These are phyloP conservation scores for Danio jaintianensis DNA, from an alignment of 2,797 vertebrate species.

Conservation along the genomic window DNA sequence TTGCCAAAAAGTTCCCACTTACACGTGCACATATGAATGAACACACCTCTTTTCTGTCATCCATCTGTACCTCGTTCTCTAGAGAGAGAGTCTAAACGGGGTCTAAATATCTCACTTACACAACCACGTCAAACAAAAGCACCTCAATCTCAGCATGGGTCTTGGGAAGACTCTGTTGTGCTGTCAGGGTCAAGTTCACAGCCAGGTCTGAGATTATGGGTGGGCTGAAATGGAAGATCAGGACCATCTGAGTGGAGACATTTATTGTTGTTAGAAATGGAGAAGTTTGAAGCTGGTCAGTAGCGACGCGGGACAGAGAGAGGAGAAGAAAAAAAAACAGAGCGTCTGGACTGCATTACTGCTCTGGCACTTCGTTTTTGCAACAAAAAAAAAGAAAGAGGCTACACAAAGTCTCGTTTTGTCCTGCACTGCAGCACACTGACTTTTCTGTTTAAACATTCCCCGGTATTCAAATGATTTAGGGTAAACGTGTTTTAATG, in stretches of 20 bases:
- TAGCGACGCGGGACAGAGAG: slow-evolving; percentile 72
- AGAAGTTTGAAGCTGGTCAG: slow-evolving; percentile 82
- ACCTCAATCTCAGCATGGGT: slow-evolving; percentile 22
- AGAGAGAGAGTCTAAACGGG: slow-evolving; percentile 56
- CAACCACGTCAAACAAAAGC: slow-evolving; percentile 68
- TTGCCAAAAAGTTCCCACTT: neutral
- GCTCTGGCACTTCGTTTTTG: slow-evolving; percentile 65
- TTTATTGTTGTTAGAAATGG: slow-evolving; percentile 81
- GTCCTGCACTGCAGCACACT: slow-evolving; percentile 32
- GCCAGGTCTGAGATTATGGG: slow-evolving; percentile 49
- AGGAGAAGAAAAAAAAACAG: slow-evolving; percentile 58
- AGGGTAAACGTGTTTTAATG: slow-evolving; percentile 23
- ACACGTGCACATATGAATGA: slow-evolving; percentile 57
- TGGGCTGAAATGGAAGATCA: slow-evolving; percentile 64
- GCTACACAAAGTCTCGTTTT: slow-evolving; percentile 41
- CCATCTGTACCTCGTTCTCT: slow-evolving; percentile 73
- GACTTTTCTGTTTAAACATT: slow-evolving; percentile 42
- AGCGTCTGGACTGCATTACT: slow-evolving; percentile 81
- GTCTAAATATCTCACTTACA: slow-evolving; percentile 70
- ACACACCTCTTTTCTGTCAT: slow-evolving; percentile 56
- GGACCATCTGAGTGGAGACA: slow-evolving; percentile 69
- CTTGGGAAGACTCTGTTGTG: slow-evolving; percentile 1
- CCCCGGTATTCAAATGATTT: slow-evolving; percentile 5
- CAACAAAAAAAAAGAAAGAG: slow-evolving; percentile 15
- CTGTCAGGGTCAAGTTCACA: slow-evolving; percentile 46